Evolutionary conservation across 1,140 invertebrate genomes (phyloP).

Genomic region (Zelostemma sp.): DNA sequence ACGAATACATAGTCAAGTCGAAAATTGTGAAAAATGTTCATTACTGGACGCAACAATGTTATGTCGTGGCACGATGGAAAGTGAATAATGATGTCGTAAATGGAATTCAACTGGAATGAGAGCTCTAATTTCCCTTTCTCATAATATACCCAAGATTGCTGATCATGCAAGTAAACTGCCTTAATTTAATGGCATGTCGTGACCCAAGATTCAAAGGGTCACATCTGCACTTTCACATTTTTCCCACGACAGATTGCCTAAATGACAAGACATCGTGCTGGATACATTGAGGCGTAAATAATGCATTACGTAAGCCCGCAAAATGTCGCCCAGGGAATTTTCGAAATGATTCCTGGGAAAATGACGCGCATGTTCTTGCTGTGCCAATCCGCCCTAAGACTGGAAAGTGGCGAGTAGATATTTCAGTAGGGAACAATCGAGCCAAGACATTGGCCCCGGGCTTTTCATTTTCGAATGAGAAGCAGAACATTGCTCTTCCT

Average conservation of each 20-base stretch:
- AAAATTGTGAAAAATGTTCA: neutral
- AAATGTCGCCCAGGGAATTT: too few relatives aligned
- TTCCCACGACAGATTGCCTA: conserved; percentile 16
- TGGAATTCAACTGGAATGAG: neutral
- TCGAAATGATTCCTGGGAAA: too few relatives aligned
- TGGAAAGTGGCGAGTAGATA: too few relatives aligned
- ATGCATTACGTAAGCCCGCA: too few relatives aligned
- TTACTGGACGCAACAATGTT: neutral
- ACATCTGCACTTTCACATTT: conserved; percentile 35
- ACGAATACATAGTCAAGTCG: neutral
- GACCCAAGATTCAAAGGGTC: conserved; percentile 26
- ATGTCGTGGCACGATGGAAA: neutral
- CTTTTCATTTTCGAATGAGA: conserved; percentile 23
- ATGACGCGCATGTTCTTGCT: too few relatives aligned
- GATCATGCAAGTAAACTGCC: conserved; percentile 24
- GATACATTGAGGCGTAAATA: too few relatives aligned
- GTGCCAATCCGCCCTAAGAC: too few relatives aligned
- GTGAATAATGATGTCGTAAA: conserved; percentile 2
- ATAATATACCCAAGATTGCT: conserved; percentile 11
- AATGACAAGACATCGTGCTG: too few relatives aligned
- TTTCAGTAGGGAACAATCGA: conserved; percentile 10
- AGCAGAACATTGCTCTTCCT: conserved; percentile 47
- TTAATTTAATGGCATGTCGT: conserved; percentile 17
- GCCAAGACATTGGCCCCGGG: neutral
- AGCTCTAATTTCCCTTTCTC: conserved; percentile 13